These are phyloP conservation scores for Callopanchax toddi DNA, from an alignment of 2,113 vertebrate genomes.

Conservation along the genomic window DNA sequence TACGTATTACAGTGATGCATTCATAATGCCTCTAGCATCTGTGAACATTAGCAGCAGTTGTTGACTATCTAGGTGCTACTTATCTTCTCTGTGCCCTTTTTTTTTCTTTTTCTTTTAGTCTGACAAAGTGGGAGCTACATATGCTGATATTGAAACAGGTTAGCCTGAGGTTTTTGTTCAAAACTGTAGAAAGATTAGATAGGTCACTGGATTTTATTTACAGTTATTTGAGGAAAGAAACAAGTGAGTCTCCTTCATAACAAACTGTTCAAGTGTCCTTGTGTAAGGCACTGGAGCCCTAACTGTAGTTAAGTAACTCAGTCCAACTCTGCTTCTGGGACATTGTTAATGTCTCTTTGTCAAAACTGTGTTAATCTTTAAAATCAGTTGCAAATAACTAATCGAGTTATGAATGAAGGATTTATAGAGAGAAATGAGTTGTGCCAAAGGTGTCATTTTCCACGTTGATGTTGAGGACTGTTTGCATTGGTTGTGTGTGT, in stretches of 20 bases:
- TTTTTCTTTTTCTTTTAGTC: constrained; percentile 20
- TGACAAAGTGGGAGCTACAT: not conserved
- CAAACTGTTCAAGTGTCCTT: constrained; percentile 22
- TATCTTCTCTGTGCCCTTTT: constrained; percentile 49
- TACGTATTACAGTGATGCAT: constrained; percentile 49
- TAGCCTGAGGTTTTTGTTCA: not conserved
- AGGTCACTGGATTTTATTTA: constrained; percentile 8
- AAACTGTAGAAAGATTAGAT: constrained; percentile 12
- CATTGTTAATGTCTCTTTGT: constrained; percentile 2
- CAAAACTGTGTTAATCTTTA: constrained; percentile 22
- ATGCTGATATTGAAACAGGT: not conserved
- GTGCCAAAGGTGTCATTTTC: constrained; percentile 38
- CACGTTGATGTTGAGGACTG: not conserved
- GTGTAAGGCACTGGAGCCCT: constrained; percentile 15
- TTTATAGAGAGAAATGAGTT: not conserved
- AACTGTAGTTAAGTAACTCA: not conserved
- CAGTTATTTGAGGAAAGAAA: not conserved
- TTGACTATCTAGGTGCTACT: constrained; percentile 67
- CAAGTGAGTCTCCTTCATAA: not conserved
- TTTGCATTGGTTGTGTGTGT: not conserved
- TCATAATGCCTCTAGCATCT: constrained; percentile 54
- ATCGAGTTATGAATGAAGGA: not conserved
- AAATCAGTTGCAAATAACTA: not conserved
- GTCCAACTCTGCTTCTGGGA: constrained; percentile 7
- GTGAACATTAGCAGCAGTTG: constrained; percentile 52